Conservation (phyloP, 2,797 vertebrate species). For the Siniperca undulata region DNA sequence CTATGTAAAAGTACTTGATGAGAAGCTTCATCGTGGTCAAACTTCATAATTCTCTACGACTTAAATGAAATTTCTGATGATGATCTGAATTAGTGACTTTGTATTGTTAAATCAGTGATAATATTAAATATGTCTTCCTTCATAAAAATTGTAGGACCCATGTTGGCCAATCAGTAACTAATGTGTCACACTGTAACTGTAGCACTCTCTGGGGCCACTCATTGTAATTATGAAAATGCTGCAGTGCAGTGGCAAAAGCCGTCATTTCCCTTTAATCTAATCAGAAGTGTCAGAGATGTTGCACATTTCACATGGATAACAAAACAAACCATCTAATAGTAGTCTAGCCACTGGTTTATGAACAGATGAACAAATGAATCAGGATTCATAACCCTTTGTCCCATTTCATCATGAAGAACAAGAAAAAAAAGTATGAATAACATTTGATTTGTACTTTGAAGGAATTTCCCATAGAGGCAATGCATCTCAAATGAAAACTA, state of each 20-base stretch:
- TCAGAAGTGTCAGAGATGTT: conserved; percentile 5
- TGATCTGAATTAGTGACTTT: not conserved
- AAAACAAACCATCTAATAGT: not conserved
- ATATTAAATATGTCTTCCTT: not conserved
- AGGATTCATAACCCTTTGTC: not conserved
- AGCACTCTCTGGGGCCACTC: not conserved
- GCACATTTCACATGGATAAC: conserved; percentile 3
- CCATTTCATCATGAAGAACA: not conserved
- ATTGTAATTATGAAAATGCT: conserved; percentile 20
- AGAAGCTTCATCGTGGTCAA: too few species aligned
- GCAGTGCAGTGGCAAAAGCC: conserved; percentile 18
- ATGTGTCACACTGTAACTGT: not conserved
- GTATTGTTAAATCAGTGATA: not conserved
- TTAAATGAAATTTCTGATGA: not conserved
- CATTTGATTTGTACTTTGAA: conserved; percentile 22
- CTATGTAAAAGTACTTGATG: too few species aligned
- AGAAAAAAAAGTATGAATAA: conserved; percentile 4
- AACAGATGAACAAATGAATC: conserved; percentile 13
- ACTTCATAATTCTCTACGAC: not conserved
- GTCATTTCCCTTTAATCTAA: conserved; percentile 10
- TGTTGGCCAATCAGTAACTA: not conserved
- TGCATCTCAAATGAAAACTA: conserved; percentile 23
- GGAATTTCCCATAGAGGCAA: not conserved
- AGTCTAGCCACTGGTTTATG: conserved; percentile 1
- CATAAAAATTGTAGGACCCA: not conserved